These are phyloP conservation scores for Cherax destructor DNA, from an alignment of 1,140 invertebrate genomes.

Conservation along the genomic window DNA sequence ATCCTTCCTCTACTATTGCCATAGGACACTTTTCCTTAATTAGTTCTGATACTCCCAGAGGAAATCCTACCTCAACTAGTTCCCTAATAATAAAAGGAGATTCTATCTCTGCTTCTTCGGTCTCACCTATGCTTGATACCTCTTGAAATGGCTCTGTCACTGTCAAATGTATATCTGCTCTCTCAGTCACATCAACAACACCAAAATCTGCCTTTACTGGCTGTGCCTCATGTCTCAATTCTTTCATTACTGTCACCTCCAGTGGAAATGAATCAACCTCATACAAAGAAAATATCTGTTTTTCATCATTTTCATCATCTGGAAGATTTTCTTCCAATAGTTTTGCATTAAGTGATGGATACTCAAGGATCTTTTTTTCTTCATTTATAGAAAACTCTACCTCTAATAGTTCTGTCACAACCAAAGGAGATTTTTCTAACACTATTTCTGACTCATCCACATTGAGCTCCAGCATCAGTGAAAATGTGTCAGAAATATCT, in stretches of 20 bases:
- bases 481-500: no score
- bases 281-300: no score
- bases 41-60: no score
- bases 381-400: neutral
- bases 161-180: neutral
- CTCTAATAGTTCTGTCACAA: neutral
- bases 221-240: neutral
- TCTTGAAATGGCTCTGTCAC: neutral
- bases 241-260: no score
- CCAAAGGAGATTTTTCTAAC: neutral
- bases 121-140: neutral
- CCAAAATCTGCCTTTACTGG: neutral
- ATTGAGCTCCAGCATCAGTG: no score
- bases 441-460: conserved; percentile 6
- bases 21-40: neutral
- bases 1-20: neutral
- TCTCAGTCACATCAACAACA: neutral
- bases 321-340: no score
- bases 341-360: no score
- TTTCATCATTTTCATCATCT: no score
- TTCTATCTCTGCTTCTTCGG: neutral
- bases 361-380: no score
- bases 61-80: neutral
- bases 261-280: no score
- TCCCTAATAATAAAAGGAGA: neutral